Percentiles rank a stretch among this genome's conserved stretches.
Evolutionary conservation across 2,797 vertebrate species (phyloP).

Genomic region (Acomys russatus): DNA sequence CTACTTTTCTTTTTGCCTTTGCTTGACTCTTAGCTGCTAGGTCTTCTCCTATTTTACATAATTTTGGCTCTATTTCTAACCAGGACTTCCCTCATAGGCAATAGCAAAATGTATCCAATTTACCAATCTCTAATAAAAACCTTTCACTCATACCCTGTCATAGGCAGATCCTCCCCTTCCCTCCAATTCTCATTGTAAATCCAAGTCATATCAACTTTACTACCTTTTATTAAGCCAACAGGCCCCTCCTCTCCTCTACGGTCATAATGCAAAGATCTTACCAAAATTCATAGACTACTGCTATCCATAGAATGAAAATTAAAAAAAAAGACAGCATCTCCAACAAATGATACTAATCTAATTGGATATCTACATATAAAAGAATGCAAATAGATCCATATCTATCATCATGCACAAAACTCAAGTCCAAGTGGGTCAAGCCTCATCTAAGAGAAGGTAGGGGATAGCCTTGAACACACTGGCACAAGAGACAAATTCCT

Average conservation of each 20-base stretch:
- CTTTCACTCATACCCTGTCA: constrained; percentile 3
- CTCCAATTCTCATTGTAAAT: not conserved
- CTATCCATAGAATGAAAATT: not conserved
- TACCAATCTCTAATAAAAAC: not conserved
- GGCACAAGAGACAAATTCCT: not conserved
- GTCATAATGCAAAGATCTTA: not conserved
- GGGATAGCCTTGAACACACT: not conserved
- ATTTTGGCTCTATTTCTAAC: constrained; percentile 33
- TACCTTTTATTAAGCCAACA: not conserved
- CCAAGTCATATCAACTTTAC: not conserved
- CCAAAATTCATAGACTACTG: not conserved
- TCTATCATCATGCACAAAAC: not conserved
- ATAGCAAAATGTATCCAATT: constrained; percentile 28
- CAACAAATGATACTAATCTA: not conserved
- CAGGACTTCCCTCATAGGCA: constrained; percentile 8
- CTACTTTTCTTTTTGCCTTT: constrained; percentile 36
- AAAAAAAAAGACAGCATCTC: not conserved
- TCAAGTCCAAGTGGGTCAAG: not conserved
- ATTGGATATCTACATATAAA: not conserved
- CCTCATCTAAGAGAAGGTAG: not conserved
- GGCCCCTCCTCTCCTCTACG: not conserved
- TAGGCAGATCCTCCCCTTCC: not conserved
- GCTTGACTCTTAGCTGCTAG: constrained; percentile 10
- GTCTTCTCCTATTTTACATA: constrained; percentile 23
- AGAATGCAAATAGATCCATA: not conserved